A percentile compares a stretch with the other conserved stretches of the same genome.
Evolutionary conservation across 2,797 vertebrate genomes (phyloP).

Genomic region (Alexandromys oeconomus): DNA sequence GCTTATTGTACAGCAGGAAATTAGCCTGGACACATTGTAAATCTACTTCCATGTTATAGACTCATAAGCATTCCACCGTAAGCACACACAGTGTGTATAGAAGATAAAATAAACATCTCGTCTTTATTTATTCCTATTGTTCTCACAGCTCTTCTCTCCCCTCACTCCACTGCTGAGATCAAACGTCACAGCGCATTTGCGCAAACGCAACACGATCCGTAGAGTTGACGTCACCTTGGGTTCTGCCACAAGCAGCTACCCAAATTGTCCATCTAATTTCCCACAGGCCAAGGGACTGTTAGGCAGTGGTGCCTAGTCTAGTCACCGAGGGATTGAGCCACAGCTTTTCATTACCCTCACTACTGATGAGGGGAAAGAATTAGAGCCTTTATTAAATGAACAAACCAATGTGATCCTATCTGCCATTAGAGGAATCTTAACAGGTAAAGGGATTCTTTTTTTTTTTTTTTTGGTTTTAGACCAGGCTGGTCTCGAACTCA

Average conservation of each 20-base stretch:
- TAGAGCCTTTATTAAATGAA: not conserved
- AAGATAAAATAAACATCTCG: not conserved
- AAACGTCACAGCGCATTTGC: conserved; percentile 6
- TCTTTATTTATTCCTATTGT: not conserved
- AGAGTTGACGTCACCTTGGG: conserved; percentile 1
- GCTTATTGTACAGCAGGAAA: not conserved
- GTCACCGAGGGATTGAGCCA: not conserved
- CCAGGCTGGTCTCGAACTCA: too few species aligned
- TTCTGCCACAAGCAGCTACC: conserved; percentile 30
- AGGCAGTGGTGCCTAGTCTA: not conserved
- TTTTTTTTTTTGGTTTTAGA: too few species aligned
- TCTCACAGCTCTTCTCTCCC: not conserved
- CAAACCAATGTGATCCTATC: not conserved
- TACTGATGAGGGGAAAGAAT: not conserved
- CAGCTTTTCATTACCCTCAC: not conserved
- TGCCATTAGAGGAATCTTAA: not conserved
- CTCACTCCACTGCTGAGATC: not conserved
- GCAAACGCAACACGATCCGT: conserved; percentile 41
- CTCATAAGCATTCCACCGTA: not conserved
- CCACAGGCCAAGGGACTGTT: not conserved
- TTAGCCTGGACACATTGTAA: not conserved
- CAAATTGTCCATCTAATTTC: conserved; percentile 28
- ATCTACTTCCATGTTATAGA: not conserved
- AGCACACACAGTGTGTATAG: not conserved
- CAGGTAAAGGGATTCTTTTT: not conserved